phyloP scores from a whole-genome alignment of 2,797 vertebrate species.

The Phrynocephalus vlangalii region DNA sequence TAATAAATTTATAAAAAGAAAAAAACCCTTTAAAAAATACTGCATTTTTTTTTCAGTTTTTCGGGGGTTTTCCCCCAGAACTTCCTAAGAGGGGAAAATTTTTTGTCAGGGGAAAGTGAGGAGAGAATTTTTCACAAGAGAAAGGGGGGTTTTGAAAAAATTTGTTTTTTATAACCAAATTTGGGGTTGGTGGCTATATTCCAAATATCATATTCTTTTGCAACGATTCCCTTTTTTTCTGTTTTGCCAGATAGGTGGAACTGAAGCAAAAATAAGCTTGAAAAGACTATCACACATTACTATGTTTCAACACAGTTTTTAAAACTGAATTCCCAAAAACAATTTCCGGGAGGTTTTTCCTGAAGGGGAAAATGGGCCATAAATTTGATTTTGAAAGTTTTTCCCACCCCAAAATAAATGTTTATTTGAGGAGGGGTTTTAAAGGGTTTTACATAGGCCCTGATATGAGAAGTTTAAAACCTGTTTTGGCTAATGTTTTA shows the following conservation, averaged over 20 bases:
- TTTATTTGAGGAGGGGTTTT: background rate
- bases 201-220: background rate
- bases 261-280: background rate
- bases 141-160: background rate
- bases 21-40: slow-evolving; percentile 19
- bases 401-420: too few species aligned
- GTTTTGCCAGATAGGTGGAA: background rate
- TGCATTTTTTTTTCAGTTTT: background rate
- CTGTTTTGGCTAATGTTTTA: background rate
- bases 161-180: background rate
- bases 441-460: background rate
- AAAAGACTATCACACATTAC: background rate
- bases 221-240: background rate
- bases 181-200: background rate
- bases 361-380: background rate
- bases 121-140: slow-evolving; percentile 23
- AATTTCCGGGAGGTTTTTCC: background rate
- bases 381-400: background rate
- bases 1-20: background rate
- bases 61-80: slow-evolving; percentile 32
- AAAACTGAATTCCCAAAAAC: background rate
- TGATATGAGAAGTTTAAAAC: background rate
- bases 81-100: slow-evolving; percentile 45
- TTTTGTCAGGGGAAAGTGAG: background rate
- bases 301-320: background rate